phyloP scores from a whole-genome alignment of 1,140 invertebrate genomes.

The Oreohelix idahoensis region DNA sequence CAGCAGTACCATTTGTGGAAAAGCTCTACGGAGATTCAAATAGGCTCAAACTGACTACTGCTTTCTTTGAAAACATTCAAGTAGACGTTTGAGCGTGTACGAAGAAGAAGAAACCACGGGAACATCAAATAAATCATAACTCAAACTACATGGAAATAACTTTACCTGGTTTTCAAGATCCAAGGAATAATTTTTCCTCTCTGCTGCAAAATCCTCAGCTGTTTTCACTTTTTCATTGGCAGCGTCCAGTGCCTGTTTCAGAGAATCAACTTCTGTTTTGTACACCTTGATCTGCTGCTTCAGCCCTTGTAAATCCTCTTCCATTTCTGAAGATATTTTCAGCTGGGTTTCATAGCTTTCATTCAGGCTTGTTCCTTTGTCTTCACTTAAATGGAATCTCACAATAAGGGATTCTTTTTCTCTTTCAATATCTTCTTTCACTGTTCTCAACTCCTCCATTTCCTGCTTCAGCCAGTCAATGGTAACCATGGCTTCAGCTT shows the following conservation, averaged over 20 bases:
- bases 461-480: conserved; percentile 52
- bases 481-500: conserved; percentile 53
- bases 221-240: conserved; percentile 33
- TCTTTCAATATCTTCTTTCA: conserved; percentile 60
- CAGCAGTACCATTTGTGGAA: too few species aligned
- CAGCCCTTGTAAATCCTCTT: conserved; percentile 43
- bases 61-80: too few species aligned
- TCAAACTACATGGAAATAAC: not conserved
- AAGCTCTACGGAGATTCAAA: too few species aligned
- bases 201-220: conserved; percentile 49
- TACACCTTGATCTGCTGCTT: conserved; percentile 39
- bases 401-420: conserved; percentile 64
- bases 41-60: too few species aligned
- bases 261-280: conserved; percentile 41
- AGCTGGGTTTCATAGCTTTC: conserved; percentile 53
- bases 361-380: conserved; percentile 51
- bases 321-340: conserved; percentile 42
- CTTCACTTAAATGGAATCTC: conserved; percentile 61
- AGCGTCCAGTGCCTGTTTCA: conserved; percentile 41
- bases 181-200: conserved; percentile 55
- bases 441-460: conserved; percentile 46
- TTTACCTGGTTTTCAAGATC: conserved; percentile 60
- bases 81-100: too few species aligned
- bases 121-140: too few species aligned
- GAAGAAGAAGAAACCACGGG: too few species aligned